Evolutionary conservation across 2,888 invertebrate species (phyloP), one percentile per base, ranked within the genome.

Genomic region (Neoascia interrupta): DNA sequence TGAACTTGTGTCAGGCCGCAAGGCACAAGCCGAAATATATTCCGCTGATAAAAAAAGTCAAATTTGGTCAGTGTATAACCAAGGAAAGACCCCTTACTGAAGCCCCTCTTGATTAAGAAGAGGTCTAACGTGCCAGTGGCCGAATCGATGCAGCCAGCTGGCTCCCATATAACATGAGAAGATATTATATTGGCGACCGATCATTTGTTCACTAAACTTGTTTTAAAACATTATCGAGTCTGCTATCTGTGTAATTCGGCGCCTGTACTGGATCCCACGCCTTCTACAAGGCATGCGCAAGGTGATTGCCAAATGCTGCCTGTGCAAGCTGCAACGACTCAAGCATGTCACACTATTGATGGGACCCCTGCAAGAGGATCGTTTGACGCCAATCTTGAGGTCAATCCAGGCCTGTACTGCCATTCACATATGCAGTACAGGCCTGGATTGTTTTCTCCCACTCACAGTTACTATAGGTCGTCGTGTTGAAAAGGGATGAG

Each of bases 401-500:
- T n/a, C n/a, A n/a, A n/a, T n/a, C n/a, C n/a, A n/a, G n/a, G n/a
- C n/a, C n/a, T 18, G 51, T 75, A 0, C 43, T 70, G 2, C 81
- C 81, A 5, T 83, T 82, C 28, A 37, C 54, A 0, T 56, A 81
- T n/a, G n/a, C n/a, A n/a, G n/a, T 18, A 81, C 70, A 6, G 81
- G 75, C 5, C 34, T 82, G 16, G 81, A 81, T 21, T 81, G 31
- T 31, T n/a, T 26, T 8, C 5, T 4, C 26, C 26, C 26, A 26
- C 31, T 82, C 1, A 39, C 34, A 6, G 72, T 83, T 3, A 70
- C 83, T 5, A 69, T 82, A 31, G 81, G 81, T 15, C 66, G 81
- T 5, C 72, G 69, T 47, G 15, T 13, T 21, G 81, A 82, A 21
- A 83, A 82, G 34, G 54, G 81, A 18, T 81, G 81, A 74, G 72